Base-by-base conservation (phyloP, 1,140 invertebrate species). In the Zaprionus nigranus region DNA sequence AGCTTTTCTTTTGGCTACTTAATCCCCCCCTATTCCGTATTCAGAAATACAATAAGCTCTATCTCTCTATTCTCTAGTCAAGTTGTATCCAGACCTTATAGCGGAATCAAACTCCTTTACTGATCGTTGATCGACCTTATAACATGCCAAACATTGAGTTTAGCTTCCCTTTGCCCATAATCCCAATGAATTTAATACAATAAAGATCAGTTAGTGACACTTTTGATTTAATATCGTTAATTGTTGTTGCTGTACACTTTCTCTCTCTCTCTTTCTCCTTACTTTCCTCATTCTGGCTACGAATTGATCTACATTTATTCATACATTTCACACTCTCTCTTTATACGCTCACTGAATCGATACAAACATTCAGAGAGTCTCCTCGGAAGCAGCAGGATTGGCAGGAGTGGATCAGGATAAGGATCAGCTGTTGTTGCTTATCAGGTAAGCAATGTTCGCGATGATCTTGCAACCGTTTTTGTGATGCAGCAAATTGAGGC, bases 391-490 rank as follows among this genome's bases (percentile, higher is more conserved):
- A 38, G 36, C 13, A 38, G 6, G 2, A 30, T 34, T 34, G 3
- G 9, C 5, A 13, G 38, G n/a, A 17, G 36, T 26, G 15, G 11
- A n/a, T 68, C 22, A 49, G 9, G 54, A 22, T 74, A 17, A 53
- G 9, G 54, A 49, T 81, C 78, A 91, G 71, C 77, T 84, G 78
- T 92, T 92, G 43, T 92, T 83, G 51, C 76, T 86, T 46, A 92
- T 78, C 26, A 92, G 38, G 53, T 91, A 77, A n/a, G 97, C 94
- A 75, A 98, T 97, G n/a, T 96, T 96, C 74, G 94, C 93, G 56
- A 98, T 97, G 61, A 97, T 96, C 85, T 94, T 95, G 86, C 95
- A 96, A 17, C 96, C 96, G 79, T 95, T 95, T 59, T 96, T 95
- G 92, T 97, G 95, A 84, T 96, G 95, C 65, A 96, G 83, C 53